phyloP scores from a whole-genome alignment of 2,113 vertebrate species.

The Symphodus melops region DNA sequence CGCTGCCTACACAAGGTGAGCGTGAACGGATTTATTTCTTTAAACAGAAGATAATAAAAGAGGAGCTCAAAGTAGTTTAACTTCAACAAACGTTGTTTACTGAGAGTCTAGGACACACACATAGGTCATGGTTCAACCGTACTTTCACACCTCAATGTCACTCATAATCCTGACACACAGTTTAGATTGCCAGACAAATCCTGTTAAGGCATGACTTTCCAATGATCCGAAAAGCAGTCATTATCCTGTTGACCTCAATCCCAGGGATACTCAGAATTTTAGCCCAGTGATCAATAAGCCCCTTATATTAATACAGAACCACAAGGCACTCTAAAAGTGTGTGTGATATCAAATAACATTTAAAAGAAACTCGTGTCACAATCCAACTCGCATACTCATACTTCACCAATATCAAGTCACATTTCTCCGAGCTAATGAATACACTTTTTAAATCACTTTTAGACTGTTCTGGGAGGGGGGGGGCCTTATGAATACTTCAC shows the following conservation, averaged over 20 bases:
- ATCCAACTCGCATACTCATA: not conserved
- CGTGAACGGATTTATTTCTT: not conserved
- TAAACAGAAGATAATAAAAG: not conserved
- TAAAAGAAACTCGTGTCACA: not conserved
- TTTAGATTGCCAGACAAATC: slow-evolving; percentile 83
- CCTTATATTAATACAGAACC: slow-evolving; percentile 61
- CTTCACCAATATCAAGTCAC: not conserved
- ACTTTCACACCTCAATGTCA: slow-evolving; percentile 71
- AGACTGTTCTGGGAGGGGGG: not conserved
- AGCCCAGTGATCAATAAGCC: slow-evolving; percentile 66
- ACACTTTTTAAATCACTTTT: not conserved
- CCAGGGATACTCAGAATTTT: slow-evolving; percentile 54
- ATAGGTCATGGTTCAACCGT: slow-evolving; percentile 40
- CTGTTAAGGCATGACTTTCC: slow-evolving; percentile 84
- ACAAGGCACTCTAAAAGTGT: slow-evolving; percentile 5
- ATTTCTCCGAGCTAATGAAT: not conserved
- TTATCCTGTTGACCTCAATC: slow-evolving; percentile 83
- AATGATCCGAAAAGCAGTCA: slow-evolving; percentile 75
- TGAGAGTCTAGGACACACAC: not conserved
- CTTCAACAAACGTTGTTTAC: slow-evolving; percentile 5
- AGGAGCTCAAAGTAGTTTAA: not conserved
- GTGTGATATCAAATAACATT: slow-evolving; percentile 23
- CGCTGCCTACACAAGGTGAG: not conserved
- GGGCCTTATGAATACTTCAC: too few species aligned
- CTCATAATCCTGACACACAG: slow-evolving; percentile 74